Base-by-base conservation (phyloP, 2,797 vertebrate genomes). In the Fundulus diaphanus region DNA sequence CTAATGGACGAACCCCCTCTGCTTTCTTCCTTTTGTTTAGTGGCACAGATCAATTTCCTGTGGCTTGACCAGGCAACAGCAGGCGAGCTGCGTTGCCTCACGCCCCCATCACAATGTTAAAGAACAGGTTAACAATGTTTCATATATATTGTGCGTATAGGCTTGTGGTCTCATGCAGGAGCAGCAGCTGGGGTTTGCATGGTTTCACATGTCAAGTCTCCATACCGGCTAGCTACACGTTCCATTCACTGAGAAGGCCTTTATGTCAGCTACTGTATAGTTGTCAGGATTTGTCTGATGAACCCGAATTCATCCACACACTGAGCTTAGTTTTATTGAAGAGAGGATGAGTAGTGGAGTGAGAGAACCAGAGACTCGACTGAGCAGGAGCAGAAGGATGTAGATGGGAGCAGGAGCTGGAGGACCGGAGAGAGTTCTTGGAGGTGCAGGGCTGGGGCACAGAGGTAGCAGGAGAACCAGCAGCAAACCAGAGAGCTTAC, bases 31-130 rank as follows among this genome's bases (percentile, higher is more conserved):
- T 78, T 92, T 93, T 93, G 89, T 93, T 86, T 92, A 27, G 33
- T 37, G 22, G 66, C 70, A 65, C 76, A 85, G 88, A 90, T 92
- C 91, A 81, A 70, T 88, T 92, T 91, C 82, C 87, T 85, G 8
- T 56, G 15, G 74, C 79, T 81, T 66, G 57, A 73, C 59, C 35
- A 79, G 75, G 73, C 85, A 89, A 85, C 90, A 92, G 91, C 90
- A 91, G 88, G 87, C 48, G 74, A 89, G 82, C 82, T 82, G 78
- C 68, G 51, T 87, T 87, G 82, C 73, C 86, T 81, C 74, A 83
- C 72, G 69, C 79, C 65, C 83, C 74, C 68, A 57, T 86, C 85
- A 85, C 71, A 80, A 80, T 77, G 70, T 73, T 46, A 40, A 70
- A 70, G 74, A 82, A 77, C 29, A 74, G 77, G 37, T 68, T 70